Evolutionary conservation across 2,797 vertebrate species (phyloP).

Genomic region (Cryptoprocta ferox): DNA sequence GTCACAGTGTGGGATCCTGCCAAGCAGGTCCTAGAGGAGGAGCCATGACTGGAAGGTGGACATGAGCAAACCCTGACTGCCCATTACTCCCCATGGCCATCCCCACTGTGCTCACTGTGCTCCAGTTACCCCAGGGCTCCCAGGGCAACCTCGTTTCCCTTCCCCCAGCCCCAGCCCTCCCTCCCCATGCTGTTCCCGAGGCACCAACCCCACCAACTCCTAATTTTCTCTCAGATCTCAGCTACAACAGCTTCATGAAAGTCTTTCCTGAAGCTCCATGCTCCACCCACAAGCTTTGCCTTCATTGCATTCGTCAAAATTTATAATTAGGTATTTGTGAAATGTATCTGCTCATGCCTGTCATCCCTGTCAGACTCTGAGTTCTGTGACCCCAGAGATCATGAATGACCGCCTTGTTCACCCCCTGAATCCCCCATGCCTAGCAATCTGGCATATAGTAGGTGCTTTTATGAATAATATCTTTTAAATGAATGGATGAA

Average conservation of each 20-base stretch:
- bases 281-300: background rate
- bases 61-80: too few relatives aligned
- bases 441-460: background rate
- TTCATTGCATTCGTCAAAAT: background rate
- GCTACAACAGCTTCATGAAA: background rate
- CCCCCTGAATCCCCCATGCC: background rate
- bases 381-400: background rate
- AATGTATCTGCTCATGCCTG: background rate
- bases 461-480: background rate
- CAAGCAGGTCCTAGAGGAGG: background rate
- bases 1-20: background rate
- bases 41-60: background rate
- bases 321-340: background rate
- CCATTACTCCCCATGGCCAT: background rate
- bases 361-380: background rate
- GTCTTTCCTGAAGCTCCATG: background rate
- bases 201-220: background rate
- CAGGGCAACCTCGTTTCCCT: background rate
- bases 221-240: background rate
- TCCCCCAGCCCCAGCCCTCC: background rate
- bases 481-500: background rate
- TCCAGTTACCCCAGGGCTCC: background rate
- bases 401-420: background rate
- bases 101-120: rapidly evolving
- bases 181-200: background rate